Evolutionary conservation across 2,113 vertebrate species (phyloP), one percentile per base, ranked within the genome.

Genomic region (Catharus fuscescens): DNA sequence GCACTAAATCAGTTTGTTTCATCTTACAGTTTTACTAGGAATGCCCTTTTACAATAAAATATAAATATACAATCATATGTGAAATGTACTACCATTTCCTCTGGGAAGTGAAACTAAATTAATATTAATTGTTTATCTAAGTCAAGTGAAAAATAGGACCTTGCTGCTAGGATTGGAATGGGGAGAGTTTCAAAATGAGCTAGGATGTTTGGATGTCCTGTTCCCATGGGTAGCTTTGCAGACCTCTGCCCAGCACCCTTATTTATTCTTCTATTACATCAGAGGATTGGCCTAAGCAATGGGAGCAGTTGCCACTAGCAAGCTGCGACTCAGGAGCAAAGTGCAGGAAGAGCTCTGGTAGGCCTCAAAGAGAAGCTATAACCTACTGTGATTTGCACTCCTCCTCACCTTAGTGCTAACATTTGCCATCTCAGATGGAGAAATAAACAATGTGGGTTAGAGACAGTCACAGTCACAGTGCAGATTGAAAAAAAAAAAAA

Each of bases 21-120:
- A 23, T 73, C 34, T 74, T 80, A 74, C 24, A 81, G 24, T 80
- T 88, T 80, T 76, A 14, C 76, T 90, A 73, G 47, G 21, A 94
- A 78, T 83, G 34, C 32, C 47, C 8, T 78, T 88, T 54, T 42
- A 21, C 38, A 34, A 18, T 62, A 26, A 93, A 88, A 74, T 36
- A 14, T 34, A 95, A 92, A 82, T 70, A 83, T 28, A 54, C 23
- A 62, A 8, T 57, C 2, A 1, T 66, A 61, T 64, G 69, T 84
- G 60, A 94, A 84, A 78, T 66, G 56, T 71, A 47, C 72, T 81
- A 26, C 59, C 32, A 25, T 80, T 80, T 76, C 42, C 44, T 78
- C 73, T 91, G 86, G 84, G 42, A 80, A 88, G 56, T 73, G 74
- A 88, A 93, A 83, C 21, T 61, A 60, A 94, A 86, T 84, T 78